A percentile compares a stretch with the other conserved stretches of the same genome.
phyloP scores from a whole-genome alignment of 1,140 invertebrate genomes.

The Caenorhabditis inopinata region DNA sequence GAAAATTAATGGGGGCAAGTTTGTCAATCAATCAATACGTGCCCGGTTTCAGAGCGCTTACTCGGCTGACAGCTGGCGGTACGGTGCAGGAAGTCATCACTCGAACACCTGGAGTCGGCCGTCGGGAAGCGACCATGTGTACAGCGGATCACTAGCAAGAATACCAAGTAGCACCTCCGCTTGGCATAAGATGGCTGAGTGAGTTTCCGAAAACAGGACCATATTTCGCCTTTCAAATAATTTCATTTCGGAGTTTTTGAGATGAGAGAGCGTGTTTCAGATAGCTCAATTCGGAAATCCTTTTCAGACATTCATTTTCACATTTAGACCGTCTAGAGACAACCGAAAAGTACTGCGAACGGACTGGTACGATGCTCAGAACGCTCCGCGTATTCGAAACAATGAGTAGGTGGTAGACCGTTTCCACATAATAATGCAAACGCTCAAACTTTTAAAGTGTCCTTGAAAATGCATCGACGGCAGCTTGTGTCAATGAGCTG shows the following conservation, averaged over 20 bases:
- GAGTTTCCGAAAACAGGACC: too few relatives aligned
- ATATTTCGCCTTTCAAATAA: too few relatives aligned
- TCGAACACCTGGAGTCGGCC: slow-evolving; percentile 5
- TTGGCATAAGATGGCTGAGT: slow-evolving; percentile 11
- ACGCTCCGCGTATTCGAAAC: neutral
- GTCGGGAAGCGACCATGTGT: slow-evolving; percentile 14
- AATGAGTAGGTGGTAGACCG: neutral
- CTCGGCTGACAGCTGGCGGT: slow-evolving; percentile 8
- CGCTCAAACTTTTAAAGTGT: neutral
- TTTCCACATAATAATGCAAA: too few relatives aligned
- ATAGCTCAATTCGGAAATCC: neutral
- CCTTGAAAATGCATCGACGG: neutral
- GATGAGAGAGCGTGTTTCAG: too few relatives aligned
- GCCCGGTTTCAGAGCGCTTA: neutral
- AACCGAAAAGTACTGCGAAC: slow-evolving; percentile 2
- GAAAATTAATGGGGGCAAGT: slow-evolving; percentile 3
- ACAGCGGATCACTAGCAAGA: neutral
- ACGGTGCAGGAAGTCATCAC: slow-evolving; percentile 6
- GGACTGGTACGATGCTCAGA: slow-evolving; percentile 18
- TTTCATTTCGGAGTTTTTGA: too few relatives aligned
- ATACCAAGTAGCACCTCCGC: neutral
- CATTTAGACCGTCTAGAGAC: slow-evolving; percentile 10
- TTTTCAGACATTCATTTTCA: neutral
- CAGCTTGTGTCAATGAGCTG: slow-evolving; percentile 15
- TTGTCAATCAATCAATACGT: neutral